Base-by-base conservation (phyloP, 2,113 vertebrate genomes). In the Rhagologus leucostigma region DNA sequence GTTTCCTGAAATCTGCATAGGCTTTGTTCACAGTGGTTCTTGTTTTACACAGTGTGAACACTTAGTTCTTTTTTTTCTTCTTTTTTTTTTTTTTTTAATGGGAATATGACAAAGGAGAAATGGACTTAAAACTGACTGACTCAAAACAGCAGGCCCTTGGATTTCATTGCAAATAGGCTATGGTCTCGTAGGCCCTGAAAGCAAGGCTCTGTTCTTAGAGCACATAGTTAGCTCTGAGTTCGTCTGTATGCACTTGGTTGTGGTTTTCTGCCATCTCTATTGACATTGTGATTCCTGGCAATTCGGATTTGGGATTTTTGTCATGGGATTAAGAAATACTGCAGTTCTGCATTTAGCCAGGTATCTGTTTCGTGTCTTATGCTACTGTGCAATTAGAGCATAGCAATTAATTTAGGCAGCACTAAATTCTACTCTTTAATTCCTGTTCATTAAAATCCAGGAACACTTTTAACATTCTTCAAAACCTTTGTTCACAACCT, bases 371-470 rank as follows among this genome's bases (percentile, higher is more conserved):
- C 67, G 26, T 78, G 84, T 95, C 77, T 81, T 90, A 32, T 8
- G 41, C 53, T 52, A 49, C 29, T 71, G 56, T 68, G 67, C 55
- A 56, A 59, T 71, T 67, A 46, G 32, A 80, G 27, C 67, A 50
- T 37, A 85, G 68, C 56, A 81, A 77, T 91, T 92, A 68, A 68
- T 91, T 69, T 52, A 90, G 60, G 47, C 35, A 78, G 39, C 13
- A 84, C 32, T 64, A 78, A 62, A 59, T 76, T 83, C 33, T 35
- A 65, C 11, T 87, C 46, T 94, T 87, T 91, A 84, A 56, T 96
- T 90, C 42, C 20, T 87, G 41, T 42, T 95, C 30, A 59, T 83
- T 88, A 92, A 90, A 92, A 93, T 96, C 84, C 68, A 95, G 78
- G 62, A 90, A 50, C 41, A 83, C 17, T 91, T 96, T 90, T 68